Percentiles rank a stretch among this genome's conserved stretches.
Conservation (phyloP, 2,888 invertebrate genomes). For the Drosophila multiciliata region DNA sequence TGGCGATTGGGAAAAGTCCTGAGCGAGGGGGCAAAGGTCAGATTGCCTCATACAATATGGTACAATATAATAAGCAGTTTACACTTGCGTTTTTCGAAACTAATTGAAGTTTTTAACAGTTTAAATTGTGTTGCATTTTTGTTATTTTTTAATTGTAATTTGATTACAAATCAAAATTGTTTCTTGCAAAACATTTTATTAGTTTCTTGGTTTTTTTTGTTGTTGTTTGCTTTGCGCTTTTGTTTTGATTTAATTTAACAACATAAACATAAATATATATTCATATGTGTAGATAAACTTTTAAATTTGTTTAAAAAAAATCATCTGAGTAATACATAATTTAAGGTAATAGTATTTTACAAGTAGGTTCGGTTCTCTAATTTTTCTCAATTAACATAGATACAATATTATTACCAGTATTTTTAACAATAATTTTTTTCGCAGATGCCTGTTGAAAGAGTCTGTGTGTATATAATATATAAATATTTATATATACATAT, state of each 20-base stretch:
- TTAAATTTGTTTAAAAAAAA: slow-evolving; percentile 67
- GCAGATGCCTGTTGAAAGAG: slow-evolving; percentile 53
- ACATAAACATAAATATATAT: slow-evolving; percentile 76
- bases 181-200: slow-evolving; percentile 37
- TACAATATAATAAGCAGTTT: slow-evolving; percentile 34
- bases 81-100: slow-evolving; percentile 22
- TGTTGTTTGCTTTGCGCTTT: slow-evolving; percentile 37
- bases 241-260: slow-evolving; percentile 70
- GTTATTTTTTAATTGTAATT: slow-evolving; percentile 72
- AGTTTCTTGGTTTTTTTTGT: slow-evolving; percentile 14
- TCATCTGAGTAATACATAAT: slow-evolving; percentile 70
- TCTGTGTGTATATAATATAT: slow-evolving; percentile 16
- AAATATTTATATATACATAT: not conserved
- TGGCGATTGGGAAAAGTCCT: slow-evolving; percentile 7
- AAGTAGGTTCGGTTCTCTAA: slow-evolving; percentile 58
- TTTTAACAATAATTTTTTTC: slow-evolving; percentile 78
- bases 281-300: slow-evolving; percentile 61
- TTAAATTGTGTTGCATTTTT: slow-evolving; percentile 15
- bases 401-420: slow-evolving; percentile 66
- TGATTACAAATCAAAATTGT: slow-evolving; percentile 71
- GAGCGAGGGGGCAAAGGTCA: not conserved
- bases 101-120: slow-evolving; percentile 49
- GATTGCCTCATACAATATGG: slow-evolving; percentile 14
- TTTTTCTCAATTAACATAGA: slow-evolving; percentile 69
- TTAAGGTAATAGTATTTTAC: slow-evolving; percentile 75